Evolutionary conservation across 2,113 vertebrate genomes (phyloP), one percentile per base, ranked within the genome.

Genomic region (Aptenodytes forsteri): DNA sequence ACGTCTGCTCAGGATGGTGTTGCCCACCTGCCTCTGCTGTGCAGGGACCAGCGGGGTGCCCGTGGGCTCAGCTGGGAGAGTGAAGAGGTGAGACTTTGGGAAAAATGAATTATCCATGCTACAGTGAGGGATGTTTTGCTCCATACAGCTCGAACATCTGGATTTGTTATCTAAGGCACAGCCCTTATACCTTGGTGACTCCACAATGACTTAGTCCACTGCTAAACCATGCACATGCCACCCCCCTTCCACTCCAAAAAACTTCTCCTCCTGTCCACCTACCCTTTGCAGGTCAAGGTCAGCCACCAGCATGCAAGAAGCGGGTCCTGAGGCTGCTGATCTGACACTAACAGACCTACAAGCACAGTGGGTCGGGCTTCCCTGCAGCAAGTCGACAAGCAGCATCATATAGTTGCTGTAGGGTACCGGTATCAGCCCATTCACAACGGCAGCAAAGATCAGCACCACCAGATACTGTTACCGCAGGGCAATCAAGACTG

Each of bases 361-460:
- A n/a, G 78, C 78, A 56, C 36, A 55, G 47, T 0, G 1, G 65
- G 34, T 15, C 46, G 61, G 54, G n/a, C 70, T 30, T 42, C 42
- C 34, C 67, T 29, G 26, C 65, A 62, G 32, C 11, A 1, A 12
- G 8, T 15, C 1, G 1, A 50, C 54, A 36, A 36, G 11, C 42
- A 72, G 61, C 78, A 47, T 14, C 17, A 0, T 18, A 5, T 0
- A 22, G 22, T 5, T 62, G 25, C 77, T 27, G 0, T 0, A 40
- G 50, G 67, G 44, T 20, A 34, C 84, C 13, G 2, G 23, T 20
- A 26, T 16, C 85, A 69, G 79, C 56, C 38, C 65, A 4, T 6
- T 1, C n/a, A 9, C 76, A 29, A 7, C 76, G 0, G 54, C 67
- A 52, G 29, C 50, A 4, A 7, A 6, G 2, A 34, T 1, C 65